These are phyloP conservation scores for Diplodus sargus DNA, from an alignment of 2,797 vertebrate genomes.

Conservation along the genomic window DNA sequence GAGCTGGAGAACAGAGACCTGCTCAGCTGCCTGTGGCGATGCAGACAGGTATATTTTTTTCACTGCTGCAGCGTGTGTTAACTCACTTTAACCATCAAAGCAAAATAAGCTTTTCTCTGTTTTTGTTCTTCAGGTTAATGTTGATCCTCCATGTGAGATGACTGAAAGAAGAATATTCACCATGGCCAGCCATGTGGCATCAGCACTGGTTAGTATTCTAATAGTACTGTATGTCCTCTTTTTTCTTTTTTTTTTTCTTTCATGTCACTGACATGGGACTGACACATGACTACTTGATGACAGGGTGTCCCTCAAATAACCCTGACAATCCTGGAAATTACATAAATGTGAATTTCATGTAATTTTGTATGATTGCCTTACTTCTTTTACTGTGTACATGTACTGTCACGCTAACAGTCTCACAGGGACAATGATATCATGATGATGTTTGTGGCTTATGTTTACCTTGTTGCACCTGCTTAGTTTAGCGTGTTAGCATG, in stretches of 20 bases:
- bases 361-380: not conserved
- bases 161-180: slow-evolving; percentile 91
- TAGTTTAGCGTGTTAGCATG: too few relatives aligned
- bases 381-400: not conserved
- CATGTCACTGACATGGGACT: slow-evolving; percentile 7
- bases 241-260: slow-evolving; percentile 33
- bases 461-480: too few relatives aligned
- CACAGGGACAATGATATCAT: too few relatives aligned
- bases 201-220: slow-evolving; percentile 89
- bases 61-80: not conserved
- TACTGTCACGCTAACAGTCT: too few relatives aligned
- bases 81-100: not conserved
- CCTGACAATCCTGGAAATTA: not conserved
- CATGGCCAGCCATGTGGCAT: slow-evolving; percentile 90
- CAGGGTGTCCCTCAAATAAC: not conserved
- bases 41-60: slow-evolving; percentile 76
- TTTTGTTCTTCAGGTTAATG: slow-evolving; percentile 80
- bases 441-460: too few relatives aligned
- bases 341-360: too few relatives aligned
- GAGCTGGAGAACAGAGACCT: slow-evolving; percentile 90
- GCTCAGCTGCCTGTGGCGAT: slow-evolving; percentile 92
- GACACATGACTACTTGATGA: too few relatives aligned
- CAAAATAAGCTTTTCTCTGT: not conserved
- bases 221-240: not conserved
- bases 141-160: slow-evolving; percentile 87